A percentile compares a stretch with the other conserved stretches of the same genome.
Evolutionary conservation across 2,113 vertebrate species (phyloP).

Genomic region (Perca flavescens): DNA sequence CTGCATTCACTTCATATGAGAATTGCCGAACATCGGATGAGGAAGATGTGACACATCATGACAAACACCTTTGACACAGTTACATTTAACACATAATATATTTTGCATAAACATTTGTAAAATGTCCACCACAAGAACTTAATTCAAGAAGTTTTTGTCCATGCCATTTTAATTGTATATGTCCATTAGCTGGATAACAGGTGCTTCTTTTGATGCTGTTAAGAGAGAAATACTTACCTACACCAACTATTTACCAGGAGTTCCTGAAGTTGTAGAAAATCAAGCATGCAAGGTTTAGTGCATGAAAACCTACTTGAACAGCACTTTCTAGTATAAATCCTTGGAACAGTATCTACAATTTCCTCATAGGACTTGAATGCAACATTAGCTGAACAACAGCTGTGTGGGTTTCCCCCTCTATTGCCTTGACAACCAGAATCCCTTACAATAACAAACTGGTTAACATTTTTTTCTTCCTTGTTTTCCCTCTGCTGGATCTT

Average conservation of each 20-base stretch:
- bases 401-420: conserved; percentile 85
- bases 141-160: not conserved
- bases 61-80: not conserved
- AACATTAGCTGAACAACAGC: conserved; percentile 76
- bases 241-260: not conserved
- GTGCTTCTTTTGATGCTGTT: not conserved
- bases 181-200: not conserved
- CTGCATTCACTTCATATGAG: conserved; percentile 17
- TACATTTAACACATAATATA: not conserved
- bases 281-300: not conserved
- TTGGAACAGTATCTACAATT: conserved; percentile 13
- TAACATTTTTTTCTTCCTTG: conserved; percentile 51
- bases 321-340: not conserved
- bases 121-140: not conserved
- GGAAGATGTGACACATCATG: not conserved
- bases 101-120: not conserved
- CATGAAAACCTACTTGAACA: not conserved
- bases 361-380: conserved; percentile 51
- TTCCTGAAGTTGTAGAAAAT: conserved; percentile 1
- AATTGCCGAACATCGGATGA: not conserved
- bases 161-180: not conserved
- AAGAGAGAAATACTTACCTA: not conserved
- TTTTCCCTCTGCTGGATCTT: conserved; percentile 62
- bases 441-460: conserved; percentile 76
- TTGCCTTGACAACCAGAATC: conserved; percentile 74